These are phyloP conservation scores for Lamprotornis superbus DNA, from an alignment of 2,113 vertebrate genomes.

Conservation along the genomic window DNA sequence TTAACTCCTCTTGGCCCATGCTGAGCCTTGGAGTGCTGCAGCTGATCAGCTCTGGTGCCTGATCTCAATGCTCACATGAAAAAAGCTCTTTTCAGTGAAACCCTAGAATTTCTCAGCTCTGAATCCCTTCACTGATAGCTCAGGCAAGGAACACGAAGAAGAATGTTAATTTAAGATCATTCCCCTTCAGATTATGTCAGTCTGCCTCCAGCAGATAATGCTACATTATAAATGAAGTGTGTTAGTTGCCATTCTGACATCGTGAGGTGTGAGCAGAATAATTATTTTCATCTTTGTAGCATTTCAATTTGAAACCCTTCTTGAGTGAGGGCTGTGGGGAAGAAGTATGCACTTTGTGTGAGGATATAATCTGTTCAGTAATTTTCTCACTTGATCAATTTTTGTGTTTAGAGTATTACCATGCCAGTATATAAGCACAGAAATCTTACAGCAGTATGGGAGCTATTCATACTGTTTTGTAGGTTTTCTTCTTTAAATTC, in stretches of 20 bases:
- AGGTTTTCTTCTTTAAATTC: not conserved
- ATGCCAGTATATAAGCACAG: not conserved
- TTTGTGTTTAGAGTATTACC: not conserved
- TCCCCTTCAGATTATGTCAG: not conserved
- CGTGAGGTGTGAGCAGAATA: not conserved
- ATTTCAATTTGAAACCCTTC: not conserved
- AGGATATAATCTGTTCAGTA: not conserved
- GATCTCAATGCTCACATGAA: not conserved
- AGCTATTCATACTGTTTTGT: not conserved
- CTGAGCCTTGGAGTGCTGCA: not conserved
- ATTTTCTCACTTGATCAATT: not conserved
- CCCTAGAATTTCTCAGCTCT: not conserved
- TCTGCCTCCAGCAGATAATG: not conserved
- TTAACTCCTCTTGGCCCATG: not conserved
- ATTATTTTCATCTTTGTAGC: not conserved
- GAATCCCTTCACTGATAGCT: not conserved
- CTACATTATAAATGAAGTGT: not conserved
- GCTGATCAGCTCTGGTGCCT: not conserved
- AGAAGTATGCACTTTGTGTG: not conserved
- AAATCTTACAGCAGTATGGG: not conserved
- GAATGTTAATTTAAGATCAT: not conserved
- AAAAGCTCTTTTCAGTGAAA: not conserved
- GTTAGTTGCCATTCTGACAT: not conserved
- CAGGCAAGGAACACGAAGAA: not conserved
- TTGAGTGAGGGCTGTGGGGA: not conserved